Evolutionary conservation across 2,113 vertebrate genomes (phyloP).

Genomic region (Pluvianellus socialis): DNA sequence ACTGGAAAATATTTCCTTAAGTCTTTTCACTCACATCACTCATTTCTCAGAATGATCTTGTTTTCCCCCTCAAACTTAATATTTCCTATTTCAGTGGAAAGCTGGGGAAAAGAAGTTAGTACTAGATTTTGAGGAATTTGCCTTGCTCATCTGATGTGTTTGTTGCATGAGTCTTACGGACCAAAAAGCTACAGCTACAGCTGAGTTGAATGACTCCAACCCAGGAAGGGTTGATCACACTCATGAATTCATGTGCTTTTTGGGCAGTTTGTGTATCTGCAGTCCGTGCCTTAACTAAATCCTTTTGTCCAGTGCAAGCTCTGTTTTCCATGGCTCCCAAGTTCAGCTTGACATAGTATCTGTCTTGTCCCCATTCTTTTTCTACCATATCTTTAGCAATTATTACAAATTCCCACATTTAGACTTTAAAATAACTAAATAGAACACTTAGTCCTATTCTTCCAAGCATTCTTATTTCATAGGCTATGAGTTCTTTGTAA

Average conservation of each 20-base stretch:
- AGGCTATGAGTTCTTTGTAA: background rate
- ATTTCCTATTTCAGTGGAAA: background rate
- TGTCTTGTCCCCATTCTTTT: background rate
- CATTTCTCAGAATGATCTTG: background rate
- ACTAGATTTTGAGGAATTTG: background rate
- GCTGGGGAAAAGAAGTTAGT: background rate
- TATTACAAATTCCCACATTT: background rate
- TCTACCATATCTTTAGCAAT: background rate
- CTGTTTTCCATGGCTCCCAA: background rate
- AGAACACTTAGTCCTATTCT: background rate
- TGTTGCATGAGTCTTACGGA: background rate
- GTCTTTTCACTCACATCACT: background rate
- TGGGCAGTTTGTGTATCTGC: background rate
- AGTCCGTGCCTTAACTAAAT: background rate
- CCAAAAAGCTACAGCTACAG: background rate
- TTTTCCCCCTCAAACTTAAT: background rate
- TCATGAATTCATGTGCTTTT: background rate
- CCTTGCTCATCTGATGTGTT: background rate
- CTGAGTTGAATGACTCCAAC: background rate
- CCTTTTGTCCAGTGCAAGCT: background rate
- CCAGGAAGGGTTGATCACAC: background rate
- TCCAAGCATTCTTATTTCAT: background rate
- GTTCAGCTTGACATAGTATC: background rate
- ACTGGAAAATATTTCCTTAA: background rate
- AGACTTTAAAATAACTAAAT: background rate